Percentiles rank a stretch among this genome's conserved stretches.
Conservation (phyloP, 2,113 vertebrate species). For the Hydropotes inermis region DNA sequence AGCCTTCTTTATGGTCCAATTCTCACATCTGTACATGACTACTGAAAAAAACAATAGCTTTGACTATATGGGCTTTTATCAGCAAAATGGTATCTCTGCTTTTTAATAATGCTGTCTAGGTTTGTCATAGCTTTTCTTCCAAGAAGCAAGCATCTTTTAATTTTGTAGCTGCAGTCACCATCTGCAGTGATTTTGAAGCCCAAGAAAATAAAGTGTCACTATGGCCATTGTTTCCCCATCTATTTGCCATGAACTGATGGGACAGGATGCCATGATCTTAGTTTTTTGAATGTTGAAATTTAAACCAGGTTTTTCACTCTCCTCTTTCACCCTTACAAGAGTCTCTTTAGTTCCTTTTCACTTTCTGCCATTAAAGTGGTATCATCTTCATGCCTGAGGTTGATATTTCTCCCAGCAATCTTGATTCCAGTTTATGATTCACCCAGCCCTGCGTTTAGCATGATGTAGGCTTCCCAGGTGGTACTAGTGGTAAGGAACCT, state of each 20-base stretch:
- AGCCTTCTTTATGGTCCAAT: neutral
- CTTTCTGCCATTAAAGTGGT: neutral
- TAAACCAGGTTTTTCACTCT: neutral
- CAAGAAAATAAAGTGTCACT: neutral
- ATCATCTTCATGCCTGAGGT: neutral
- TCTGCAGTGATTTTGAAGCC: neutral
- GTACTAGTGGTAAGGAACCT: neutral
- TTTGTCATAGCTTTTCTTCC: neutral
- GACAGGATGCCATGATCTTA: neutral
- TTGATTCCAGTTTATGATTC: neutral
- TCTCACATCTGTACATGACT: neutral
- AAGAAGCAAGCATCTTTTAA: neutral
- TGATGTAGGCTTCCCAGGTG: neutral
- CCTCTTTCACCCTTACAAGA: neutral
- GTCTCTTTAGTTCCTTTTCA: neutral
- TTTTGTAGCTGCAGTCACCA: neutral
- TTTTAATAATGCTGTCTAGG: neutral
- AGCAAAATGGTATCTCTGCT: neutral
- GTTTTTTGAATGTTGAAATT: neutral
- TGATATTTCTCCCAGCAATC: neutral
- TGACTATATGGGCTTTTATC: neutral
- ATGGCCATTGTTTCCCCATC: neutral
- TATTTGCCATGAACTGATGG: neutral
- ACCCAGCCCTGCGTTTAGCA: neutral
- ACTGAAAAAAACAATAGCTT: neutral